Base-by-base conservation (phyloP, 2,888 invertebrate genomes). In the Tyria jacobaeae region DNA sequence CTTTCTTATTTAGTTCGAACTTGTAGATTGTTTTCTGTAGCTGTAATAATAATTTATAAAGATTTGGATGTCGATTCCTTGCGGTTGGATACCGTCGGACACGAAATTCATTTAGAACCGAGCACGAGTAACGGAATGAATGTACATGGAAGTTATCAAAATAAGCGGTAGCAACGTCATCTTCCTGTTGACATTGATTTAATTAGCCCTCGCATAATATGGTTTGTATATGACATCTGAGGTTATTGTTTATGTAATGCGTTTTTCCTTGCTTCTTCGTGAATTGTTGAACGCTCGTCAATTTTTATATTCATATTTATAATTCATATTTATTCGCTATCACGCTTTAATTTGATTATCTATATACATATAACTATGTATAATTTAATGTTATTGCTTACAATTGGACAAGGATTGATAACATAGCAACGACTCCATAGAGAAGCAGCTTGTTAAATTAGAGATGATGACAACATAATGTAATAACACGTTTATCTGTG, bases 141-240 rank as follows among this genome's bases (percentile, higher is more conserved):
- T 90, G 88, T 88, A 88, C 89, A 89, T 89, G 86, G 85, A 84
- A 87, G 88, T 85, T 89, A 89, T 90, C 89, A 88, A 84, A 89
- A 86, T 85, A 87, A 86, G 82, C 86, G 86, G 83, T 84, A 82
- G 80, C 76, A 78, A 75, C 76, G 78, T 54, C 78, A 81, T 82
- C 7, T 87, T 81, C 86, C 83, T 83, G 83, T 79, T 73, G 76
- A 76, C 78, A 80, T 86, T 87, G 82, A 89, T 89, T 89, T 88
- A 89, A 90, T 90, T 89, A 87, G 83, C 75, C 76, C 74, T 75
- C 70, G 87, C 80, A 81, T 86, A 88, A 88, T 35, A 24, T 10
- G 12, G 17, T 86, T 76, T 73, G 73, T 69, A 79, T 78, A 81
- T 81, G 80, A 81, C 78, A 80, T 76, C 79, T 78, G 25, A 24